These are phyloP conservation scores for Rhopilema esculentum DNA, from an alignment of 30 jellyfish, hydroid and myxozoan genomes.

Conservation along the genomic window DNA sequence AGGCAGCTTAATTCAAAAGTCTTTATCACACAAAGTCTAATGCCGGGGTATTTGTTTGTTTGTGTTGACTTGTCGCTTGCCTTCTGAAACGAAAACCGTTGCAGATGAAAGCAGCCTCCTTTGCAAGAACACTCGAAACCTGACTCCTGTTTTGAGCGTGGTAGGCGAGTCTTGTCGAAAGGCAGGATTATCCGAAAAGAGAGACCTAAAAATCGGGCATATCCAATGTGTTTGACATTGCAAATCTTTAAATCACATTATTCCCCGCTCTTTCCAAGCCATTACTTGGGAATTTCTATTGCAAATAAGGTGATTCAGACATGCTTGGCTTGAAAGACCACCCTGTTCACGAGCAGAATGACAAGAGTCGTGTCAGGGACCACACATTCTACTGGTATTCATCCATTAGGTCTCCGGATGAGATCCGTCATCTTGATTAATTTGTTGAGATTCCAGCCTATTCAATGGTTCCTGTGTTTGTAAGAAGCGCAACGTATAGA, in stretches of 20 bases:
- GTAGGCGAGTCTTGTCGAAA: conserved; percentile 4
- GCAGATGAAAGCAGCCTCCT: neutral
- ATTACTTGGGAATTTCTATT: neutral
- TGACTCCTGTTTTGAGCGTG: neutral
- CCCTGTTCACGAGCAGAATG: conserved; percentile 1
- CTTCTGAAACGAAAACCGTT: too few species aligned
- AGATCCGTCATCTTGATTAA: conserved; percentile 9
- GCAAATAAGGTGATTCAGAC: conserved; percentile 16
- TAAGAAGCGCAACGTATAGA: neutral
- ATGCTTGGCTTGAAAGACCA: conserved; percentile 6
- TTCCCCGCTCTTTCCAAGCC: conserved; percentile 7
- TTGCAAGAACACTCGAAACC: neutral
- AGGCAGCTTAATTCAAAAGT: too few species aligned
- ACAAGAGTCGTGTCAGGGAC: conserved; percentile 2
- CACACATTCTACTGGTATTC: conserved; percentile 16
- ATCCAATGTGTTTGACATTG: conserved; percentile 26
- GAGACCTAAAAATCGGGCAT: neutral
- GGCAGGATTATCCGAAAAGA: conserved; percentile 8
- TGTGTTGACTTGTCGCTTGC: too few species aligned
- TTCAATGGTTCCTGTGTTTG: neutral
- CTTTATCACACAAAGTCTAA: too few species aligned
- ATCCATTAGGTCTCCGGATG: neutral
- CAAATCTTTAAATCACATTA: conserved; percentile 20
- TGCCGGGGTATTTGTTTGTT: too few species aligned
- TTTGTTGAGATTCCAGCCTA: conserved; percentile 22